phyloP scores from a whole-genome alignment of 2,113 vertebrate species.

The Halcyon senegalensis region DNA sequence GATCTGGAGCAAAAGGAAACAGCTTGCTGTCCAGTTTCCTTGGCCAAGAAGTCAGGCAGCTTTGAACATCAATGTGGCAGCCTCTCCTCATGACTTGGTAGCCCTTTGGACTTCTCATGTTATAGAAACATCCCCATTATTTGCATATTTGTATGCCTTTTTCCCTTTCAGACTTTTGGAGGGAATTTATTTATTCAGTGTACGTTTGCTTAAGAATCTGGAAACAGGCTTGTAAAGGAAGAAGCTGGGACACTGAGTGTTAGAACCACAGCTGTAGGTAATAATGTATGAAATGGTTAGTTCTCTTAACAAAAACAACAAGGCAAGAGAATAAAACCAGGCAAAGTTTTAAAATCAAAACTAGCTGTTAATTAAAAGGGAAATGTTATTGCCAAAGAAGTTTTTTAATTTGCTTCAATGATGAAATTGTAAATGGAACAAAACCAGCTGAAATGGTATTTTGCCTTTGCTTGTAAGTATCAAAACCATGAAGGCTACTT shows the following conservation, averaged over 20 bases:
- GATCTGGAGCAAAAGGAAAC: background rate
- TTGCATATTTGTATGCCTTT: background rate
- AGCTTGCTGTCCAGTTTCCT: background rate
- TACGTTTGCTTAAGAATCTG: background rate
- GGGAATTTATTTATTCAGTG: background rate
- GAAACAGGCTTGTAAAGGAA: background rate
- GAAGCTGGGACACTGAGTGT: background rate
- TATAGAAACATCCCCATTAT: background rate
- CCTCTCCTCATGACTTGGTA: background rate
- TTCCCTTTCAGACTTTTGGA: background rate
- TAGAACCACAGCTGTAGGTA: background rate
- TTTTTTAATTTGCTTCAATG: background rate
- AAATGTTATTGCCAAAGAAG: background rate
- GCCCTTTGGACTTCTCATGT: background rate
- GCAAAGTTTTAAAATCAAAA: background rate
- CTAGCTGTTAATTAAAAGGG: background rate
- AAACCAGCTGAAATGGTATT: background rate
- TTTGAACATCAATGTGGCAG: background rate
- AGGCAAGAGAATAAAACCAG: background rate
- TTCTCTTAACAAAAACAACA: background rate
- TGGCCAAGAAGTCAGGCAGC: background rate
- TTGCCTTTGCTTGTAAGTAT: background rate
- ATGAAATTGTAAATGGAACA: background rate
- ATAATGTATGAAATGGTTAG: background rate
- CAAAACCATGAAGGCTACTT: background rate